Evolutionary conservation across 2,888 invertebrate genomes (phyloP).

Genomic region (Camptogramma bilineatum): DNA sequence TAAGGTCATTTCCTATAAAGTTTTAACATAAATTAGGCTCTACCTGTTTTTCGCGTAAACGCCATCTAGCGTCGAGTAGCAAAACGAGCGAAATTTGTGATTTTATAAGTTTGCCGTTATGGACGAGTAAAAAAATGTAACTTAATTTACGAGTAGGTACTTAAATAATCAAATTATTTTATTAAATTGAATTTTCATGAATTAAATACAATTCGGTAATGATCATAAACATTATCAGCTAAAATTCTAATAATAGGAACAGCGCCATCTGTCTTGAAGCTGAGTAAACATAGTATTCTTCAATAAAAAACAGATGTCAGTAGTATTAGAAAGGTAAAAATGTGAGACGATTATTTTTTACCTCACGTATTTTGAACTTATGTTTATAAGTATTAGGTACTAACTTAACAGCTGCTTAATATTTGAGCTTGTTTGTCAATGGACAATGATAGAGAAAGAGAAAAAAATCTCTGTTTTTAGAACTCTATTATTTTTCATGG

Average conservation of each 20-base stretch:
- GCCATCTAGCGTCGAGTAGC: slow-evolving; percentile 49
- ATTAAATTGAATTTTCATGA: not conserved
- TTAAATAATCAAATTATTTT: not conserved
- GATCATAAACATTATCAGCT: not conserved
- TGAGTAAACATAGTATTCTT: not conserved
- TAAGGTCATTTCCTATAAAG: no score
- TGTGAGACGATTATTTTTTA: no score
- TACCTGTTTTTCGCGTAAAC: slow-evolving; percentile 18
- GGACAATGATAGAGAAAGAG: no score
- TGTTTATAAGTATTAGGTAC: no score
- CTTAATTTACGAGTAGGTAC: not conserved
- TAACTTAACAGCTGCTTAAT: no score
- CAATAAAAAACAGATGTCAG: slow-evolving; percentile 12
- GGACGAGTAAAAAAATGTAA: not conserved
- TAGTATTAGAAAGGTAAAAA: no score
- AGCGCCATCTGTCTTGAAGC: slow-evolving; percentile 19
- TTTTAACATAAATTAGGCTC: no score
- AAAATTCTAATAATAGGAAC: not conserved
- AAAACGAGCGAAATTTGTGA: not conserved
- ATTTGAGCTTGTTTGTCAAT: no score
- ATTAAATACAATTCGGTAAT: not conserved
- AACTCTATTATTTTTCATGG: no score
- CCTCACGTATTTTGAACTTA: no score
- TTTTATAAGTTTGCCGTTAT: not conserved
- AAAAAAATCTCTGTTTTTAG: no score